phyloP scores from a whole-genome alignment of 2,888 invertebrate genomes.

The Lasioglossum figueresi region DNA sequence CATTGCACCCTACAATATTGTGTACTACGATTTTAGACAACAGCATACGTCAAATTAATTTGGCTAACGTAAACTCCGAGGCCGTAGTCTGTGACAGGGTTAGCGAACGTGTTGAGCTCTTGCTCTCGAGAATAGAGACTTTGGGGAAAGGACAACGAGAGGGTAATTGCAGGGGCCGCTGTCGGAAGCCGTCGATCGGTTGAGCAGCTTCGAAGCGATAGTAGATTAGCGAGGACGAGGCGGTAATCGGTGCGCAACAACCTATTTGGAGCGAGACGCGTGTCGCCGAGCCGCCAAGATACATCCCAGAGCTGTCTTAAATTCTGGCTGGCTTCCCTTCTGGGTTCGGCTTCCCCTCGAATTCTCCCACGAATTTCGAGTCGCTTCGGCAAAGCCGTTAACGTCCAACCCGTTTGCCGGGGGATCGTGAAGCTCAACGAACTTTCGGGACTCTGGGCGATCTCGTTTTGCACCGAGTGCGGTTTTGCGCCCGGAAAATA shows the following conservation, averaged over 20 bases:
- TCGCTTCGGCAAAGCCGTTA: not conserved
- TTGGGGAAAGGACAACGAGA: not conserved
- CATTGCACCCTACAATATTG: too few species aligned
- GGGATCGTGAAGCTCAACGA: not conserved
- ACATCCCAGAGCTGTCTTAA: not conserved
- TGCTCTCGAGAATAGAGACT: not conserved
- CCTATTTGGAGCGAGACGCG: conserved; percentile 4
- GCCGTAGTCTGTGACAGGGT: not conserved
- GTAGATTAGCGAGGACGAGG: not conserved
- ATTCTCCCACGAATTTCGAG: not conserved
- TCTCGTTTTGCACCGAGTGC: not conserved
- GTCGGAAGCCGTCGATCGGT: not conserved
- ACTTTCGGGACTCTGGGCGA: not conserved
- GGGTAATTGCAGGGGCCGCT: not conserved
- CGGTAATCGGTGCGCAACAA: conserved; percentile 6
- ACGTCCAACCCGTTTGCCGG: not conserved
- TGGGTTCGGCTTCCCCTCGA: not conserved
- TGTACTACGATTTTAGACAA: too few species aligned
- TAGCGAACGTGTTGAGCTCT: not conserved
- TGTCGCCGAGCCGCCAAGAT: not conserved
- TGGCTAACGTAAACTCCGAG: not conserved
- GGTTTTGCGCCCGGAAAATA: not conserved
- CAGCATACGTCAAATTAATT: too few species aligned
- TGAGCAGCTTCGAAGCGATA: not conserved
- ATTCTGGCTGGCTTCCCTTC: not conserved